Evolutionary conservation across 2,113 vertebrate species (phyloP).

Genomic region (Typhlomys cinereus): DNA sequence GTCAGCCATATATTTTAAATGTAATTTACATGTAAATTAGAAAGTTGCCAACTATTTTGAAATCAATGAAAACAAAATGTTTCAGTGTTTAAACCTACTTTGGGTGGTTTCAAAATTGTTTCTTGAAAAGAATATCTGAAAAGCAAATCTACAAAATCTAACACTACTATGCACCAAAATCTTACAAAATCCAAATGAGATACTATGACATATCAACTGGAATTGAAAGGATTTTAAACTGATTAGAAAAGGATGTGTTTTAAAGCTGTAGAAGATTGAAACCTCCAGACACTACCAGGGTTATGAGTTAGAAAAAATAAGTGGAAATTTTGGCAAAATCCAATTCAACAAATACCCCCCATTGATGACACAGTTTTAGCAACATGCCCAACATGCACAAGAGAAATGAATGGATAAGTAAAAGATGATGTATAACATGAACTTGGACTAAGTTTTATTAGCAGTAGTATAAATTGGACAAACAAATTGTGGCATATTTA

Average conservation of each 20-base stretch:
- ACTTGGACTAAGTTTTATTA: background rate
- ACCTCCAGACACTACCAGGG: background rate
- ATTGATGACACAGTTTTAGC: accelerated
- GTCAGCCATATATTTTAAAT: background rate
- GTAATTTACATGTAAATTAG: background rate
- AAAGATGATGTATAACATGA: background rate
- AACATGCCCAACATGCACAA: background rate
- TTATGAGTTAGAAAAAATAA: background rate
- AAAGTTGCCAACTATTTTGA: background rate
- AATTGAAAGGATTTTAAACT: background rate
- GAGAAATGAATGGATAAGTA: background rate
- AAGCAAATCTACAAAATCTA: background rate
- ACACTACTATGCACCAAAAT: background rate
- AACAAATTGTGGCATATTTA: background rate
- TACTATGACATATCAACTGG: too few relatives aligned
- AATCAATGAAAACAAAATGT: background rate
- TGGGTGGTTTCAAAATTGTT: background rate
- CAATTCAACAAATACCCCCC: background rate
- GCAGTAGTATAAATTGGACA: background rate
- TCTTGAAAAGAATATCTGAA: background rate
- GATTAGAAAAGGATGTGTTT: too few relatives aligned
- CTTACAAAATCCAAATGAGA: background rate
- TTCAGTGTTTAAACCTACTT: background rate
- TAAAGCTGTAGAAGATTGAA: background rate
- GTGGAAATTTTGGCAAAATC: background rate